Evolutionary conservation across 2,113 vertebrate species (phyloP).

Genomic region (Mola mola): DNA sequence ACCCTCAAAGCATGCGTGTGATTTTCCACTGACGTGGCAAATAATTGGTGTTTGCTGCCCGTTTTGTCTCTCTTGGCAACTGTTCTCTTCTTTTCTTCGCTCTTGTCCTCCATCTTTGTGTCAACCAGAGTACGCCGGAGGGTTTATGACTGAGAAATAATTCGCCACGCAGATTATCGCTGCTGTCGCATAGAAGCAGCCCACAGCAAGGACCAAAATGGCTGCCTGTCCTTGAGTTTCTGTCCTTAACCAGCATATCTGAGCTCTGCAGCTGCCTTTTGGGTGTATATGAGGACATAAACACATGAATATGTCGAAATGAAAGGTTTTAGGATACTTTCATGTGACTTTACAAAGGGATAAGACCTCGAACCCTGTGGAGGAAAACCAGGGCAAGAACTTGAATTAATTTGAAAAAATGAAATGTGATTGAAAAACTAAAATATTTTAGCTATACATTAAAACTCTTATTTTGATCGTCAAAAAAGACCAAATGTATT

Average conservation of each 20-base stretch:
- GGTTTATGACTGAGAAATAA: slow-evolving; percentile 43
- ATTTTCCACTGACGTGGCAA: slow-evolving; percentile 54
- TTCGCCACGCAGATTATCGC: slow-evolving; percentile 42
- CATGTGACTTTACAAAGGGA: neutral
- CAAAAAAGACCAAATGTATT: too few relatives aligned
- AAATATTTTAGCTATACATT: too few relatives aligned
- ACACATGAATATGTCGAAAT: neutral
- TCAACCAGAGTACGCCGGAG: slow-evolving; percentile 8
- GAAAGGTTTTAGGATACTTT: neutral
- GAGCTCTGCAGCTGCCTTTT: slow-evolving; percentile 3
- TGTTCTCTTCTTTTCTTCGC: slow-evolving; percentile 5
- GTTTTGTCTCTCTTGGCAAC: slow-evolving; percentile 56
- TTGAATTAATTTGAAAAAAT: too few relatives aligned
- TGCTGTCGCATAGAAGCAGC: neutral
- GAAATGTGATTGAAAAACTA: too few relatives aligned
- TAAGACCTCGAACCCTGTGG: too few relatives aligned
- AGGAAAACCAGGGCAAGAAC: too few relatives aligned
- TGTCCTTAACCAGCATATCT: slow-evolving; percentile 24
- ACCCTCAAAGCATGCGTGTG: slow-evolving; percentile 18
- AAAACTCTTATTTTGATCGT: too few relatives aligned
- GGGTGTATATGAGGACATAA: neutral
- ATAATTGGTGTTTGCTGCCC: slow-evolving; percentile 22
- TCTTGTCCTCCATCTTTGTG: slow-evolving; percentile 31
- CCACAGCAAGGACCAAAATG: slow-evolving; percentile 47
- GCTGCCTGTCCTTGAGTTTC: slow-evolving; percentile 59